Conservation (phyloP, 2,113 vertebrate genomes). For the Osmerus eperlanus region DNA sequence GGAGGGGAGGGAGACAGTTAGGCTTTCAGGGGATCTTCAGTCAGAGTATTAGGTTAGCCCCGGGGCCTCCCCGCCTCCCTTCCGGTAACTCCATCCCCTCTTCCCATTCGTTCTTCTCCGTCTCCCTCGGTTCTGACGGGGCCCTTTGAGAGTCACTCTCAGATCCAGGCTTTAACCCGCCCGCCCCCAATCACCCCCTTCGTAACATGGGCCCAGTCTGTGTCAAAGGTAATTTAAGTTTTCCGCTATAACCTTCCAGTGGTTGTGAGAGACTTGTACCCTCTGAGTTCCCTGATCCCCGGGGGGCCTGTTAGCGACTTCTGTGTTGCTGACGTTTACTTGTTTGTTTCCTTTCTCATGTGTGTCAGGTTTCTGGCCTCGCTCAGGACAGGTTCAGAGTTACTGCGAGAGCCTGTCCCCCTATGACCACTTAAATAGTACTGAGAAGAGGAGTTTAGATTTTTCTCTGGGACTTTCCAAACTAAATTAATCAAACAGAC, state of each 20-base stretch:
- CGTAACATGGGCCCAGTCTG: not conserved
- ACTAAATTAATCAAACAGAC: not conserved
- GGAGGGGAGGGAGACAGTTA: not conserved
- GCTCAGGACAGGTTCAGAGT: too few species aligned
- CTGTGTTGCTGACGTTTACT: not conserved
- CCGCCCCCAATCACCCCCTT: not conserved
- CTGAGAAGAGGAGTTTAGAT: not conserved
- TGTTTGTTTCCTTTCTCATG: constrained; percentile 9
- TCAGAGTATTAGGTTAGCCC: too few species aligned
- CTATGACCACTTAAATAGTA: too few species aligned
- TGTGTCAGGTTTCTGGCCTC: not conserved
- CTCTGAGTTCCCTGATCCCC: not conserved
- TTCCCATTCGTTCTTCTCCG: not conserved
- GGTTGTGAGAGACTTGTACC: too few species aligned
- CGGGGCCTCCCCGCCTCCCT: too few species aligned
- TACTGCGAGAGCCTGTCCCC: too few species aligned
- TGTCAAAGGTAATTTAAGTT: too few species aligned
- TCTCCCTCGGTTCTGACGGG: not conserved
- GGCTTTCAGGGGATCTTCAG: not conserved
- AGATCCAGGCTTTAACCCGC: not conserved
- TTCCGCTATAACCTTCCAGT: too few species aligned
- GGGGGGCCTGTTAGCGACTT: not conserved
- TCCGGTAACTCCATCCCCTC: not conserved
- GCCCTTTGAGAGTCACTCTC: not conserved
- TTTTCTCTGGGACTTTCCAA: not conserved